Evolutionary conservation across 2,888 invertebrate species (phyloP), one percentile per base, ranked within the genome.

Genomic region (Sinohyriopsis cumingii): DNA sequence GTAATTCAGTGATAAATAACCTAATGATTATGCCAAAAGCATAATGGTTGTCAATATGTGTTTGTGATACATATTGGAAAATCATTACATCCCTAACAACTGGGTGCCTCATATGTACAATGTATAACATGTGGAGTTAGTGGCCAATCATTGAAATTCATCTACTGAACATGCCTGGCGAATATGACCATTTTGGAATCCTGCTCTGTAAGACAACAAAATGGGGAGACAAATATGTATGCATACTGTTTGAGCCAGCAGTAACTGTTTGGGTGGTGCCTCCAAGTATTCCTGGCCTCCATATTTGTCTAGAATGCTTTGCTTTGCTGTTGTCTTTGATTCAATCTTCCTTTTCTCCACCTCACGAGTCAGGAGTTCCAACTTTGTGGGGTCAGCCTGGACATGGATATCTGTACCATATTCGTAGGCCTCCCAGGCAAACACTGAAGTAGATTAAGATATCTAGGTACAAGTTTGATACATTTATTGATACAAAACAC

Each of bases 371-470:
- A 99, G 91, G 82, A 96, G 91, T 90, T 98, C 99, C 75, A 99
- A 91, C 90, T 98, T 98, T 19, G 99, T 99, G 12, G 99, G 99
- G 90, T 99, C 99, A 5, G 99, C 99, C 79, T 99, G 92, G 69
- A 98, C 92, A 74, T 90, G 88, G 15, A 89, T 87, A 59, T 90
- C 89, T 33, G 87, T 85, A 5, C 90, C 90, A 69, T 86, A 84
- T 71, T 95, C 95, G 87, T 95, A 95, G 5, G 98, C 98, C 87
- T 98, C 97, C 98, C 99, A 99, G 5, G 98, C 98, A 92, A 99
- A 99, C 87, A 97, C 89, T 90, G 82, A 7, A 78, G 73, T 74
- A 62, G 60, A 57, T 22, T 24, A 45, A 45, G 45, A 15, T 15
- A 15, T 45, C 45, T 68, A 22, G 66, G 45, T 45, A 45, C 15